These are phyloP conservation scores for Cydia strobilella DNA, from an alignment of 1,140 invertebrate genomes.

Conservation along the genomic window DNA sequence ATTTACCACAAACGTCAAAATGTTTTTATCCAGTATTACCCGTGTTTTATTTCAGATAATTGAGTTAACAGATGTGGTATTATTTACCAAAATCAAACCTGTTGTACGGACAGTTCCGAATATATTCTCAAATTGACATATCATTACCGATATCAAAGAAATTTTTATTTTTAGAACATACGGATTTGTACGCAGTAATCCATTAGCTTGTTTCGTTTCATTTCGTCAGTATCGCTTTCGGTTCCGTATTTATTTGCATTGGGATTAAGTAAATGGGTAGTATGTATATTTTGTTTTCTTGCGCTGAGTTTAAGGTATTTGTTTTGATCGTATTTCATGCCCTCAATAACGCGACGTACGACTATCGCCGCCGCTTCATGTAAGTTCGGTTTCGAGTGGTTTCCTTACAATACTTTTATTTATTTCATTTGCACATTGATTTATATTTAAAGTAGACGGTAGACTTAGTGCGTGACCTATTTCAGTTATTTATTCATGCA, in stretches of 20 bases:
- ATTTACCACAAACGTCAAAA: not conserved
- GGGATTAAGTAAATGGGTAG: slow-evolving; percentile 55
- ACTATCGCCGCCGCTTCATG: slow-evolving; percentile 76
- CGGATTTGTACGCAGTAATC: slow-evolving; percentile 41
- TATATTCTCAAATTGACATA: slow-evolving; percentile 23
- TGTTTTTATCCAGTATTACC: slow-evolving; percentile 1
- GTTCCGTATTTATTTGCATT: slow-evolving; percentile 60
- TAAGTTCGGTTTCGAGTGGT: slow-evolving; percentile 74
- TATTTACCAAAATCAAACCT: slow-evolving; percentile 17
- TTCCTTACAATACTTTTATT: slow-evolving; percentile 51
- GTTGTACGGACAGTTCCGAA: slow-evolving; percentile 5
- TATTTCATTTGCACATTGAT: slow-evolving; percentile 70
- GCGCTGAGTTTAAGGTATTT: slow-evolving; percentile 70
- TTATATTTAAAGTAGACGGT: slow-evolving; percentile 53
- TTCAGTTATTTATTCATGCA: slow-evolving; percentile 68
- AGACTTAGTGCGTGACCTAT: slow-evolving; percentile 60
- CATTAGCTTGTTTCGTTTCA: slow-evolving; percentile 64
- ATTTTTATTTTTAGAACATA: slow-evolving; percentile 18
- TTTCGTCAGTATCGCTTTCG: slow-evolving; percentile 55
- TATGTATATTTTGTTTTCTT: slow-evolving; percentile 50
- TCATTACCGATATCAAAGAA: slow-evolving; percentile 25
- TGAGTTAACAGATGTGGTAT: slow-evolving; percentile 1
- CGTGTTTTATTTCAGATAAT: slow-evolving; percentile 11
- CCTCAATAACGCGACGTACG: slow-evolving; percentile 65
- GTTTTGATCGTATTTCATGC: slow-evolving; percentile 77